Percentiles rank a stretch among this genome's conserved stretches.
These are phyloP conservation scores for Dasypus novemcinctus DNA, from an alignment of 2,113 vertebrate species.

Conservation along the genomic window DNA sequence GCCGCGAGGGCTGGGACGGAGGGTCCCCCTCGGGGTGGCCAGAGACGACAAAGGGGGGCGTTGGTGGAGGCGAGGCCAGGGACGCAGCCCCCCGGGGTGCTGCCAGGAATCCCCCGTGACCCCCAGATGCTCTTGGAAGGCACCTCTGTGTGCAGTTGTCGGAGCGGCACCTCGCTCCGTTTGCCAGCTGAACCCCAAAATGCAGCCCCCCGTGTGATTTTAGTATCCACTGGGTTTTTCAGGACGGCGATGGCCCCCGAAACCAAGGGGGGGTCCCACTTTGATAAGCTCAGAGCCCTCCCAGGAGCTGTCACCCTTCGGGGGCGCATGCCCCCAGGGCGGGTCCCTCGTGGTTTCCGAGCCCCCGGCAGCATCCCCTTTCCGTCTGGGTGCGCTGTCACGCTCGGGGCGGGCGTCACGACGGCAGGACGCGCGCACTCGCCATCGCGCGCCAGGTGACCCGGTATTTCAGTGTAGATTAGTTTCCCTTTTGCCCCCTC, in stretches of 20 bases:
- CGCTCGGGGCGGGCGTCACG: no score
- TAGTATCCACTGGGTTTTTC: neutral
- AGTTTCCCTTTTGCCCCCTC: neutral
- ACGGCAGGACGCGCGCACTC: neutral
- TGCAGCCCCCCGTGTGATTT: neutral
- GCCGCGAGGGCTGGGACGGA: accelerated
- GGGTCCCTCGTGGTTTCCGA: neutral
- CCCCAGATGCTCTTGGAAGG: neutral
- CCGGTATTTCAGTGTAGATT: no score
- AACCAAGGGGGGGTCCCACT: neutral
- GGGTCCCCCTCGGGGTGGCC: accelerated
- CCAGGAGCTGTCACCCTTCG: slow-evolving; percentile 18
- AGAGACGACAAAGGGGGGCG: no score
- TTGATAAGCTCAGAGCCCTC: neutral
- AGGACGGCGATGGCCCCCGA: neutral
- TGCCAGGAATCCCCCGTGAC: neutral
- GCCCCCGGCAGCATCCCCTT: no score
- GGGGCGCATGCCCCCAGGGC: neutral
- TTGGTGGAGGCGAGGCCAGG: neutral
- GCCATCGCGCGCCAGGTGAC: accelerated
- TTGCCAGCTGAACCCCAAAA: neutral
- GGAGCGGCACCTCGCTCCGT: neutral
- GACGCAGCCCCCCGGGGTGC: no score
- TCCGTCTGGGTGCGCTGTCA: neutral
- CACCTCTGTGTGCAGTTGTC: accelerated